Evolutionary conservation across 2,113 vertebrate genomes (phyloP).

Genomic region (Trochalopteron elliotii): DNA sequence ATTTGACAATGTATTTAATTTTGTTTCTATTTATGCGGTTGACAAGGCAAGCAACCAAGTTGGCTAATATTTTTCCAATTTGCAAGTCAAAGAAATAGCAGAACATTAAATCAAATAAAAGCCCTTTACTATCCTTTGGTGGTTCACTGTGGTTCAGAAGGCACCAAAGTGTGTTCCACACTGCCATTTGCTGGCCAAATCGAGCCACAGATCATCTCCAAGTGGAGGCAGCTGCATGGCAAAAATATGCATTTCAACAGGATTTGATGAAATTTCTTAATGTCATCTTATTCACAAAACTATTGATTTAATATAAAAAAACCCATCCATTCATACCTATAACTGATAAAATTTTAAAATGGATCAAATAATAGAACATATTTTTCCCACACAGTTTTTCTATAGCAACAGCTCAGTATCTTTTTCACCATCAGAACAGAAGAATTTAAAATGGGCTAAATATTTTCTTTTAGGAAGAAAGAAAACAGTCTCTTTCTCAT

Average conservation of each 20-base stretch:
- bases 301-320: neutral
- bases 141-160: neutral
- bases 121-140: neutral
- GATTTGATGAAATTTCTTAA: neutral
- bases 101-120: neutral
- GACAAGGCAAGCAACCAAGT: neutral
- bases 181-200: slow-evolving; percentile 27
- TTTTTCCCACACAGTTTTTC: neutral
- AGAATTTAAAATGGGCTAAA: neutral
- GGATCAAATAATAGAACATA: neutral
- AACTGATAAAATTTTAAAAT: neutral
- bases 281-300: neutral
- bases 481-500: neutral
- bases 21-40: neutral
- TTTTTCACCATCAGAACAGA: neutral
- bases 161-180: neutral
- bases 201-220: neutral
- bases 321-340: neutral
- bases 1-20: neutral
- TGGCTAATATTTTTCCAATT: neutral
- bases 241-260: neutral
- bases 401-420: neutral
- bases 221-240: neutral
- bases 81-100: neutral
- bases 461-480: neutral